Conservation (phyloP, 2,888 invertebrate species). For the Lepidochrysops patricia region DNA sequence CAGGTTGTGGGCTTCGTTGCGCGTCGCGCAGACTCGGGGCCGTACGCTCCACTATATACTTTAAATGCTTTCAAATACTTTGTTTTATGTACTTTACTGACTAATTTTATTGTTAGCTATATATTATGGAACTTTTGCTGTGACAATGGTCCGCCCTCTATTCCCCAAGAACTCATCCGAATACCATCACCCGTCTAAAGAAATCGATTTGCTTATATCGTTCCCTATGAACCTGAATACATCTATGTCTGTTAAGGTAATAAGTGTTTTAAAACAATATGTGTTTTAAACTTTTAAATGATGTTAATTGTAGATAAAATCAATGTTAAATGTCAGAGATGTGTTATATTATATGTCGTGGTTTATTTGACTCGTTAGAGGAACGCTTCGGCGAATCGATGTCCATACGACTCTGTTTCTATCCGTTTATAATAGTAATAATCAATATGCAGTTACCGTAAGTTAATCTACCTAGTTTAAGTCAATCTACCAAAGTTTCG, state of each 20-base stretch:
- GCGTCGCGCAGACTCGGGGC: slow-evolving; percentile 31
- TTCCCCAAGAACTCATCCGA: slow-evolving; percentile 13
- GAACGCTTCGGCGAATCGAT: slow-evolving; percentile 24
- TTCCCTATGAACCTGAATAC: slow-evolving; percentile 14
- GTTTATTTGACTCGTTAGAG: slow-evolving; percentile 15
- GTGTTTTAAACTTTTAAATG: slow-evolving; percentile 20
- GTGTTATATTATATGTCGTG: slow-evolving; percentile 6
- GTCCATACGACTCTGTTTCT: slow-evolving; percentile 21
- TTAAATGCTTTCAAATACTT: slow-evolving; percentile 32
- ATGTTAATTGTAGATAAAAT: slow-evolving; percentile 11
- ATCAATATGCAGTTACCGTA: slow-evolving; percentile 67
- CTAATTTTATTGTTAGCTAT: slow-evolving; percentile 27
- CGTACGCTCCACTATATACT: slow-evolving; percentile 28
- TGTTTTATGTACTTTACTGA: slow-evolving; percentile 32
- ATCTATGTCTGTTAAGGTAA: slow-evolving; percentile 8
- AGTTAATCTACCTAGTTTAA: slow-evolving; percentile 65
- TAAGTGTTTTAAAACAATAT: slow-evolving; percentile 22
- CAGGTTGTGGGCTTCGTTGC: slow-evolving; percentile 38
- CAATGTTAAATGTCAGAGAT: slow-evolving; percentile 1
- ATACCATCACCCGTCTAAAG: slow-evolving; percentile 13
- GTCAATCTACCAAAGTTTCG: slow-evolving; percentile 66
- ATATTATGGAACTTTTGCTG: slow-evolving; percentile 26
- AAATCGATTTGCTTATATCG: slow-evolving; percentile 25
- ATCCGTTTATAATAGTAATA: slow-evolving; percentile 42
- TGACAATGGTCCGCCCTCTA: slow-evolving; percentile 24